phyloP scores from a whole-genome alignment of 2,797 vertebrate species.

The Odontamblyopus lacepedii region DNA sequence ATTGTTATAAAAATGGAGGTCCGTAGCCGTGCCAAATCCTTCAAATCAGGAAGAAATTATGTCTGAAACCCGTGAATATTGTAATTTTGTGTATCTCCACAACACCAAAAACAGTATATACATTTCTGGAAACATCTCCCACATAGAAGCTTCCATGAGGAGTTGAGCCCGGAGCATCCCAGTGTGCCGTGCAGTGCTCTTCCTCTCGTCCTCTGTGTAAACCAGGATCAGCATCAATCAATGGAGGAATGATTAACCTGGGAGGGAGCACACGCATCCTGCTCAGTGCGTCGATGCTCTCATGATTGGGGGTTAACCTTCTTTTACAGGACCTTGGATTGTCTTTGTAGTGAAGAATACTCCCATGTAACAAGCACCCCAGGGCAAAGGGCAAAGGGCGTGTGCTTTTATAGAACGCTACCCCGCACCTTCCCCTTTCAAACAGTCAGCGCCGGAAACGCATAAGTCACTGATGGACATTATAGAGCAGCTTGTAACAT shows the following conservation, averaged over 20 bases:
- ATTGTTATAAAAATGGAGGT: no score
- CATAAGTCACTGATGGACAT: neutral
- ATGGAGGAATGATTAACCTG: conserved; percentile 40
- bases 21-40: no score
- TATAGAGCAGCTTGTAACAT: neutral
- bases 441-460: conserved; percentile 30
- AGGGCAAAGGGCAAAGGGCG: conserved; percentile 30
- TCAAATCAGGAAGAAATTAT: no score
- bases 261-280: conserved; percentile 32
- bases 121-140: conserved; percentile 2
- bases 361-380: neutral
- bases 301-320: conserved; percentile 43
- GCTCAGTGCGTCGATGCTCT: conserved; percentile 24
- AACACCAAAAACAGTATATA: neutral
- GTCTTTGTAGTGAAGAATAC: conserved; percentile 14
- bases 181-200: conserved; percentile 10
- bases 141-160: conserved; percentile 2
- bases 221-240: conserved; percentile 50
- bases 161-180: conserved; percentile 5
- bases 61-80: no score
- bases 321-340: conserved; percentile 25
- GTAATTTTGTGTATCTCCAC: no score
- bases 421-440: conserved; percentile 30
- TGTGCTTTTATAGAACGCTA: conserved; percentile 36
- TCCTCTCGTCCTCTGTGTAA: conserved; percentile 25